Evolutionary conservation across 2,113 vertebrate genomes (phyloP), one percentile per base, ranked within the genome.

Genomic region (Pollimyrus isidori): DNA sequence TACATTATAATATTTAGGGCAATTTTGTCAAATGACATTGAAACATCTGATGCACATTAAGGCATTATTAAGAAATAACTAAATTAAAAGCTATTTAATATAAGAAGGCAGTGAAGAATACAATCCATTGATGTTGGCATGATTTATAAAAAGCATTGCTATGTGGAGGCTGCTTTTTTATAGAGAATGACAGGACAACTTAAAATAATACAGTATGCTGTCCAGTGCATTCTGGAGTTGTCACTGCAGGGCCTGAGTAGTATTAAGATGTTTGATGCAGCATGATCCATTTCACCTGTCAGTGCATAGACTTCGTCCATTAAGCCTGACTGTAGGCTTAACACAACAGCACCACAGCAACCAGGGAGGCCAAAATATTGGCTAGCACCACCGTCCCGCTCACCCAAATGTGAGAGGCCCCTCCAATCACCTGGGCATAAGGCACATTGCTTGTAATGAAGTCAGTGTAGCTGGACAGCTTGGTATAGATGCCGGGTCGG

Each of bases 231-330:
- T n/a, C 35, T 42, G 46, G 3, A 49, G n/a, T 50, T 21, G 21
- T 85, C 83, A 85, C 45, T 26, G 23, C 23, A 86, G 23, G 48
- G 7, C 23, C 45, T 49, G 45, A 86, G 45, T n/a, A 49, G n/a
- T 49, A n/a, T n/a, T 85, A 49, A n/a, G 83, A 85, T 85, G 7
- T 50, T 46, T 48, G 45, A n/a, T 80, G 73, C 35, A 42, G 73
- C 73, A 80, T 69, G n/a, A 69, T 30, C 62, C 58, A n/a, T 62
- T 65, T 65, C 26, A 2, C 23, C 30, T 15, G 30, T 91, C 97
- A 98, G 88, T 97, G 97, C 86, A 80, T 30, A 80, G 39, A 35
- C 96, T 98, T 0, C 95, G 94, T 89, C 97, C 93, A 94, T 95
- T 96, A 39, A 42, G 76, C 35, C 10, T 49, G 45, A 52, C 15